Base-by-base conservation (phyloP, 2,113 vertebrate species). In the Eulacestoma nigropectus region DNA sequence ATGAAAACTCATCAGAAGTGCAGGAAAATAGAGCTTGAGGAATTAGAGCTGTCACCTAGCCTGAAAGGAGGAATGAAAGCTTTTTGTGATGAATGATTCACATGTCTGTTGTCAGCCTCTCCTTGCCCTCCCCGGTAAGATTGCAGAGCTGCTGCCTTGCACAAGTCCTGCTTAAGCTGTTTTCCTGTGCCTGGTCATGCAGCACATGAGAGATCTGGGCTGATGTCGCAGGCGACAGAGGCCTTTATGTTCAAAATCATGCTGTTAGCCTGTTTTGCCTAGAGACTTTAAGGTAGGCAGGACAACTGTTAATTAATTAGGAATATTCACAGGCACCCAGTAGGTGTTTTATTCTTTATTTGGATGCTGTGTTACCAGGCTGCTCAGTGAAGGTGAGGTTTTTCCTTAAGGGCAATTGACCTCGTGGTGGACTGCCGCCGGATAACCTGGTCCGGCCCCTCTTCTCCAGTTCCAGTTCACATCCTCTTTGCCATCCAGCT, bases 81-180 rank as follows among this genome's bases (percentile, higher is more conserved):
- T 75, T 91, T 67, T n/a, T 3, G 6, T 55, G 74, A 18, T 52
- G 47, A 70, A 56, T 75, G 30, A 73, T 64, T 87, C 65, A 59
- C 0, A 0, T 1, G 2, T 27, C 52, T 68, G 33, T 47, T 84
- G 77, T 72, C 77, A 91, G 53, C 35, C 53, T 84, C 72, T 75
- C 70, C 49, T 82, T 0, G 0, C 32, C 52, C 29, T 46, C 44
- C 39, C 18, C 1, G 0, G 21, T 20, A 29, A n/a, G 13, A 13
- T 1, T 53, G 64, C 74, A 75, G 37, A 87, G 74, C 60, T 93
- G 56, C 64, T 81, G 80, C 80, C 26, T 14, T 21, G 41, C 50
- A 63, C n/a, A n/a, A 46, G n/a, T 60, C 44, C 49, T 68, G n/a
- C 55, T 33, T 3, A 4, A 39, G 27, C 57, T 44, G 16, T 35